Conservation (phyloP, 2,888 invertebrate genomes). For the Eretmocerus hayati region DNA sequence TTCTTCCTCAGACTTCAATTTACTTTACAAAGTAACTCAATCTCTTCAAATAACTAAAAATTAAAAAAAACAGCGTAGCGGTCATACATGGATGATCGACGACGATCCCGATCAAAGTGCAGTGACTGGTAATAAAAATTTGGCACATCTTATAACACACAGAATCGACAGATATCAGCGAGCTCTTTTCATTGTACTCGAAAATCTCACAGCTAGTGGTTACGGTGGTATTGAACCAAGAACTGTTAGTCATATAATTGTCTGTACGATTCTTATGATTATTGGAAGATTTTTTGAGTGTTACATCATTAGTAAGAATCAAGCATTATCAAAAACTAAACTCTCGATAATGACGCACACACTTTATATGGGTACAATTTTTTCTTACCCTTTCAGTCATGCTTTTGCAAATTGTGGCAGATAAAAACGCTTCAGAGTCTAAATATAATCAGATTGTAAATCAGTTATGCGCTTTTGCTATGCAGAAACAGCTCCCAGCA, state of each 20-base stretch:
- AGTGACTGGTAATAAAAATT: too few species aligned
- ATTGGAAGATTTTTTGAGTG: slow-evolving; percentile 36
- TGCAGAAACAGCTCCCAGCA: slow-evolving; percentile 42
- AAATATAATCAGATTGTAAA: slow-evolving; percentile 46
- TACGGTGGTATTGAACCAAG: slow-evolving; percentile 32
- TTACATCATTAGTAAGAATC: slow-evolving; percentile 36
- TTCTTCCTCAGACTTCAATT: too few species aligned
- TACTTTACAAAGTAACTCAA: too few species aligned
- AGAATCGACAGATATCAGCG: slow-evolving; percentile 34
- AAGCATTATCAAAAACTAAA: too few species aligned
- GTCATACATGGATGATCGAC: too few species aligned
- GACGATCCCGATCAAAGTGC: too few species aligned
- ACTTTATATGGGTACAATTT: too few species aligned
- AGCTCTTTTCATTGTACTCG: slow-evolving; percentile 36
- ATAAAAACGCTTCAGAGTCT: slow-evolving; percentile 34
- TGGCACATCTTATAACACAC: too few species aligned
- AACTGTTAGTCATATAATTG: slow-evolving; percentile 27
- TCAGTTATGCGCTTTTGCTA: slow-evolving; percentile 44
- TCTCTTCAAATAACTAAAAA: too few species aligned
- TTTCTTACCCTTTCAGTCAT: slow-evolving; percentile 38
- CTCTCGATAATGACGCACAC: too few species aligned
- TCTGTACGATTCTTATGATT: slow-evolving; percentile 35
- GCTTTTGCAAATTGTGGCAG: slow-evolving; percentile 35
- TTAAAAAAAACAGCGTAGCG: too few species aligned
- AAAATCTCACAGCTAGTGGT: slow-evolving; percentile 36